A percentile compares a stretch with the other conserved stretches of the same genome.
Evolutionary conservation across 1,140 invertebrate species (phyloP).

Genomic region (Mylabris phalerata): DNA sequence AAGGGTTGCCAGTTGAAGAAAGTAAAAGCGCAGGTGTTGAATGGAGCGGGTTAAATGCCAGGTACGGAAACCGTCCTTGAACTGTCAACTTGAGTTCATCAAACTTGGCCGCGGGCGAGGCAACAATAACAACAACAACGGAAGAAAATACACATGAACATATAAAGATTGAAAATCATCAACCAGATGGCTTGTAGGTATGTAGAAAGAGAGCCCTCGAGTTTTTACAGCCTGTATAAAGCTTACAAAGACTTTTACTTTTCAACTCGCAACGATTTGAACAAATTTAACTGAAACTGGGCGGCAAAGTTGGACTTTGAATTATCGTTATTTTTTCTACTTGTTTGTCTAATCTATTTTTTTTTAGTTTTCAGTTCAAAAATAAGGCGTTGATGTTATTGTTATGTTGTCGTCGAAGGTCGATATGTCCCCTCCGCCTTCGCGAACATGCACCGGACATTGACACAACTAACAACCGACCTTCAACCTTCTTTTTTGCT

Average conservation of each 20-base stretch:
- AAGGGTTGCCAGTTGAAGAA: slow-evolving; percentile 1
- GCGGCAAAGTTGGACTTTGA: background rate
- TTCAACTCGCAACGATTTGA: background rate
- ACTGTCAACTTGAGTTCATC: slow-evolving; percentile 18
- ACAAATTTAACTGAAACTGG: background rate
- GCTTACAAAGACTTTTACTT: background rate
- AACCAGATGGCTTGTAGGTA: background rate
- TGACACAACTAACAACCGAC: slow-evolving; percentile 38
- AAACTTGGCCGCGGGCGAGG: slow-evolving; percentile 2
- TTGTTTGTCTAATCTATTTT: background rate
- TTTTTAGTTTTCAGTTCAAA: background rate
- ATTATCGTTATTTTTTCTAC: background rate
- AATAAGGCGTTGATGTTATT: slow-evolving; percentile 1
- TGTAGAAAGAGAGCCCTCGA: background rate
- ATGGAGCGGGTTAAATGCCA: slow-evolving; percentile 15
- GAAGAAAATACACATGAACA: background rate
- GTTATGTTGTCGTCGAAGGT: slow-evolving; percentile 14
- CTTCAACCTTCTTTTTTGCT: slow-evolving; percentile 41
- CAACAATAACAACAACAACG: slow-evolving; percentile 1
- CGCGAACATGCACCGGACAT: slow-evolving; percentile 29
- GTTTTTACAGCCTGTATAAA: background rate
- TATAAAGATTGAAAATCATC: background rate
- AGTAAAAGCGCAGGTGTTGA: slow-evolving; percentile 26
- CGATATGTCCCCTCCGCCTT: slow-evolving; percentile 4
- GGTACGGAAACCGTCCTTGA: slow-evolving; percentile 18